Base-by-base conservation (phyloP, 2,113 vertebrate genomes). In the Ornithorhynchus anatinus region DNA sequence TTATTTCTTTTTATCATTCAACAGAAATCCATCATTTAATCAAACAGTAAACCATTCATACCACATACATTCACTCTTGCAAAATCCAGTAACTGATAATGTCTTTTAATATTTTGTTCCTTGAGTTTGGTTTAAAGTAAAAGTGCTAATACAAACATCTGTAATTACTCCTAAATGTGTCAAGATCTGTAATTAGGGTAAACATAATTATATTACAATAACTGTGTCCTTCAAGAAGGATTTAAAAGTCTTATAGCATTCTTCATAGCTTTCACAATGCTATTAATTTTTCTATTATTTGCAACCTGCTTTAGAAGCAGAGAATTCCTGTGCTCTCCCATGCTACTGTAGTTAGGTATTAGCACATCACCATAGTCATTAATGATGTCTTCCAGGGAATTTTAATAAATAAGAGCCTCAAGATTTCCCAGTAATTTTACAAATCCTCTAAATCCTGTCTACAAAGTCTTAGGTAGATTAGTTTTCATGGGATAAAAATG, bases 231-330 rank as follows among this genome's bases (percentile, higher is more conserved):
- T 69, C 23, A 42, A 60, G n/a, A 70, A 33, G 16, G 0, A 60
- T 51, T 14, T 64, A 39, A 51, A 39, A 61, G 14, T 19, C 33
- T 57, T 35, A 47, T 6, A 20, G 1, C 6, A 39, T 48, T 59
- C 15, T 19, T n/a, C n/a, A n/a, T n/a, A n/a, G n/a, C n/a, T n/a
- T n/a, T n/a, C n/a, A n/a, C n/a, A n/a, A n/a, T n/a, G n/a, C n/a
- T n/a, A n/a, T n/a, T n/a, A n/a, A n/a, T n/a, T n/a, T n/a, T n/a
- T 45, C 65, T 51, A 32, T 68, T 22, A 35, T 59, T 68, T 59
- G 6, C 47, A 40, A 8, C 23, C 29, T 48, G 14, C 4, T 48
- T 27, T 48, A 48, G 14, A n/a, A 20, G 12, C 8, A 51, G 63
- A 43, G 19, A 33, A 3, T 13, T 51, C 44, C 10, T 48, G 2